phyloP scores from a whole-genome alignment of 2,888 invertebrate species.

The Agrotis segetum region DNA sequence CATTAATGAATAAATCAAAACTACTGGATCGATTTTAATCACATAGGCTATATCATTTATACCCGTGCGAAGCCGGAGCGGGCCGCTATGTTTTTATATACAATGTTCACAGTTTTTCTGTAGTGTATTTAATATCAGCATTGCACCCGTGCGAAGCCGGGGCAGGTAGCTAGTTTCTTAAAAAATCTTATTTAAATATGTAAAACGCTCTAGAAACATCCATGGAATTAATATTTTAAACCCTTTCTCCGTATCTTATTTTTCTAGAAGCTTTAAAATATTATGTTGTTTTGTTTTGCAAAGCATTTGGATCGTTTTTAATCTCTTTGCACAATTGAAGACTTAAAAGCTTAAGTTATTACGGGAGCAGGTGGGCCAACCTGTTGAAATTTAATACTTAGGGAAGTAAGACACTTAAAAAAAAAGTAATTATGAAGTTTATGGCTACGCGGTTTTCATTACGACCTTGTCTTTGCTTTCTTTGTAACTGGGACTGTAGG shows the following conservation, averaged over 20 bases:
- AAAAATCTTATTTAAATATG: no score
- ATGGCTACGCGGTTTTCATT: background rate
- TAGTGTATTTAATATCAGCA: no score
- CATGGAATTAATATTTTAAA: constrained; percentile 13
- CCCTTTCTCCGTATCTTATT: constrained; percentile 16
- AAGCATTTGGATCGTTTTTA: constrained; percentile 30
- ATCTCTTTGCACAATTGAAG: constrained; percentile 27
- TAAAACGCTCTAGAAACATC: background rate
- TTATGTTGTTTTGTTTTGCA: constrained; percentile 9
- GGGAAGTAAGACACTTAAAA: background rate
- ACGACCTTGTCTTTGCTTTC: background rate
- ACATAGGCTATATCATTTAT: no score
- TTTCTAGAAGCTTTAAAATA: constrained; percentile 27
- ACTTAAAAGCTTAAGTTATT: constrained; percentile 44
- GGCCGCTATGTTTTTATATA: no score
- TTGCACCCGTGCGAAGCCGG: no score
- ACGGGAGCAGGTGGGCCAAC: constrained; percentile 9
- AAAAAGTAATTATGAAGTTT: background rate
- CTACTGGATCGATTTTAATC: no score
- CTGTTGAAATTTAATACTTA: background rate
- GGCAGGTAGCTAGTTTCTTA: no score
- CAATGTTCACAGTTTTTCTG: no score
- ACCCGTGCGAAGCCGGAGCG: no score
- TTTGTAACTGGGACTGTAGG: no score
- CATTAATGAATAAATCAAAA: no score